Evolutionary conservation across 2,113 vertebrate genomes (phyloP).

Genomic region (Aphyosemion australe): DNA sequence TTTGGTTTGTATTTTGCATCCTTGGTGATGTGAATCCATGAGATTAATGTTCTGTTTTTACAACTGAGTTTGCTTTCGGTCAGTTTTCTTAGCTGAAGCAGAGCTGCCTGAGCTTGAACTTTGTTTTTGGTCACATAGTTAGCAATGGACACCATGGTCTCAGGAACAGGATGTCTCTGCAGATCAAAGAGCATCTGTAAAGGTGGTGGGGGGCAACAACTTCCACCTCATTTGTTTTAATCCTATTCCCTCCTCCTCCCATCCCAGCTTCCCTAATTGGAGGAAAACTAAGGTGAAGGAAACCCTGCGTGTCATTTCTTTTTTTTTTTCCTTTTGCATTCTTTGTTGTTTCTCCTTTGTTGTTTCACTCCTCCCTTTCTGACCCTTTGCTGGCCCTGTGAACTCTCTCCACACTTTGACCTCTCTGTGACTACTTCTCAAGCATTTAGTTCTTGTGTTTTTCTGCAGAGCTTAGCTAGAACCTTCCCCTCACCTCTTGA

Average conservation of each 20-base stretch:
- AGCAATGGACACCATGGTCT: slow-evolving; percentile 21
- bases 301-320: slow-evolving; percentile 23
- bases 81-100: slow-evolving; percentile 25
- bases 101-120: slow-evolving; percentile 6
- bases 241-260: slow-evolving; percentile 52
- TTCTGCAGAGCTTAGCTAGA: slow-evolving; percentile 39
- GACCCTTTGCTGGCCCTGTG: slow-evolving; percentile 62
- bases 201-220: slow-evolving; percentile 29
- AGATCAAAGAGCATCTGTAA: slow-evolving; percentile 56
- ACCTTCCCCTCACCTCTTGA: slow-evolving; percentile 45
- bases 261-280: slow-evolving; percentile 51
- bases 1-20: too few relatives aligned
- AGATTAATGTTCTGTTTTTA: slow-evolving; percentile 30
- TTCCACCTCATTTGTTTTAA: slow-evolving; percentile 52
- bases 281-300: slow-evolving; percentile 66
- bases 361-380: slow-evolving; percentile 44
- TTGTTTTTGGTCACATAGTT: slow-evolving; percentile 43
- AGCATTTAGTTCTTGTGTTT: slow-evolving; percentile 54
- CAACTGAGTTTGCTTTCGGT: slow-evolving; percentile 25
- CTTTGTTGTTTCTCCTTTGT: slow-evolving; percentile 68
- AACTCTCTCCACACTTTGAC: slow-evolving; percentile 79
- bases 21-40: too few relatives aligned
- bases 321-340: slow-evolving; percentile 43
- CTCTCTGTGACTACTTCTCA: slow-evolving; percentile 64
- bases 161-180: slow-evolving; percentile 35